A percentile compares a stretch with the other conserved stretches of the same genome.
phyloP scores from a whole-genome alignment of 2,113 vertebrate genomes.

The Corydoras maculifer region DNA sequence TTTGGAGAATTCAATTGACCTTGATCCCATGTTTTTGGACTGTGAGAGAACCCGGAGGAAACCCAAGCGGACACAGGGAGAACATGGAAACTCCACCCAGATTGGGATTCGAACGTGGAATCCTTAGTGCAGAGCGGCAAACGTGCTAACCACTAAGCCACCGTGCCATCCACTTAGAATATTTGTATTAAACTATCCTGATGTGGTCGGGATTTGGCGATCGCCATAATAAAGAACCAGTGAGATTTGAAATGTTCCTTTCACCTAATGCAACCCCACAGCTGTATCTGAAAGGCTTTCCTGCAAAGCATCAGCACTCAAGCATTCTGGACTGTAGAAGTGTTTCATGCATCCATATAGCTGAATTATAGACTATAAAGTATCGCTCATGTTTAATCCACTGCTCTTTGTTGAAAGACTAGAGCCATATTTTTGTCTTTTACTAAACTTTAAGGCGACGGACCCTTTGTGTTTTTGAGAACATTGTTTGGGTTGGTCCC shows the following conservation, averaged over 20 bases:
- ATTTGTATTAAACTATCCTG: neutral
- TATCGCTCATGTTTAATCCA: neutral
- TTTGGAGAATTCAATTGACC: too few species aligned
- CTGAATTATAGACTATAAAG: too few species aligned
- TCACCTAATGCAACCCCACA: neutral
- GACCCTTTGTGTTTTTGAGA: neutral
- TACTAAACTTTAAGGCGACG: neutral
- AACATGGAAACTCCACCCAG: too few species aligned
- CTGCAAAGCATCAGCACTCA: neutral
- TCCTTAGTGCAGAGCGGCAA: too few species aligned
- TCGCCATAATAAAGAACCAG: neutral
- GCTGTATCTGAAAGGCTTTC: neutral
- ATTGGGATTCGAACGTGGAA: too few species aligned
- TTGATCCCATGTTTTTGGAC: too few species aligned
- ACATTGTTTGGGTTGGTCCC: neutral
- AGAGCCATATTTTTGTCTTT: neutral
- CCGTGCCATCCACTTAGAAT: neutral
- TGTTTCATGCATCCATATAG: too few species aligned
- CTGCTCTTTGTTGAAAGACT: neutral
- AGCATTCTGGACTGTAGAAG: neutral
- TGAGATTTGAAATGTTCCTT: slow-evolving; percentile 4
- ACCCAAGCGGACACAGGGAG: too few species aligned
- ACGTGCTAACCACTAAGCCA: too few species aligned
- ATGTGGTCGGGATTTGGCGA: too few species aligned
- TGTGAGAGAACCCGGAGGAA: too few species aligned